A percentile compares a stretch with the other conserved stretches of the same genome.
Conservation (phyloP, 2,113 vertebrate genomes). For the cat (Felis catus) region DNA sequence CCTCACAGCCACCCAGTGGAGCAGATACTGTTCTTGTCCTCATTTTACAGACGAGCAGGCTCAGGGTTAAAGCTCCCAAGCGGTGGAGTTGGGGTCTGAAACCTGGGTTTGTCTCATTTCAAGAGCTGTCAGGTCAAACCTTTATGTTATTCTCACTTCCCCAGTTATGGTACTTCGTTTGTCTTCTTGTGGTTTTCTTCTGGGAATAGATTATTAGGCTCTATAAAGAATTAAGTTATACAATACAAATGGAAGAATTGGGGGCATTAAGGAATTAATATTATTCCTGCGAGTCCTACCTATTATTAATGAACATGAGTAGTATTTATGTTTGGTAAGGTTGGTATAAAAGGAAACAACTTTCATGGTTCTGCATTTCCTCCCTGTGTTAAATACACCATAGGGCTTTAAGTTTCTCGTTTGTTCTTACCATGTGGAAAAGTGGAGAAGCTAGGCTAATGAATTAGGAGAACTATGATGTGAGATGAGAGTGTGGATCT, state of each 20-base stretch:
- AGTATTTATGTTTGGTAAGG: neutral
- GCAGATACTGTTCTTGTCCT: neutral
- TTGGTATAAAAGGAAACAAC: neutral
- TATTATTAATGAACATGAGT: neutral
- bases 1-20: neutral
- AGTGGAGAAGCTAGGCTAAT: neutral
- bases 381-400: neutral
- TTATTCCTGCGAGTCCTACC: neutral
- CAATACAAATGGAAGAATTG: neutral
- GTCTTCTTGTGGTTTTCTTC: neutral
- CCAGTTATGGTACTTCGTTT: neutral
- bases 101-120: neutral
- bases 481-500: neutral
- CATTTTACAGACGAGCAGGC: slow-evolving; percentile 45
- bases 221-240: neutral
- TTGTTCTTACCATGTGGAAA: neutral
- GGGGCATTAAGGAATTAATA: slow-evolving; percentile 34
- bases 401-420: neutral
- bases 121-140: neutral
- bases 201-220: neutral
- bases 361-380: neutral
- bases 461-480: neutral
- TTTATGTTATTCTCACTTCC: neutral
- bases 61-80: slow-evolving; percentile 1
- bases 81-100: neutral